Evolutionary conservation across 2,113 vertebrate species (phyloP), one percentile per base, ranked within the genome.

Genomic region (Ifrita kowaldi): DNA sequence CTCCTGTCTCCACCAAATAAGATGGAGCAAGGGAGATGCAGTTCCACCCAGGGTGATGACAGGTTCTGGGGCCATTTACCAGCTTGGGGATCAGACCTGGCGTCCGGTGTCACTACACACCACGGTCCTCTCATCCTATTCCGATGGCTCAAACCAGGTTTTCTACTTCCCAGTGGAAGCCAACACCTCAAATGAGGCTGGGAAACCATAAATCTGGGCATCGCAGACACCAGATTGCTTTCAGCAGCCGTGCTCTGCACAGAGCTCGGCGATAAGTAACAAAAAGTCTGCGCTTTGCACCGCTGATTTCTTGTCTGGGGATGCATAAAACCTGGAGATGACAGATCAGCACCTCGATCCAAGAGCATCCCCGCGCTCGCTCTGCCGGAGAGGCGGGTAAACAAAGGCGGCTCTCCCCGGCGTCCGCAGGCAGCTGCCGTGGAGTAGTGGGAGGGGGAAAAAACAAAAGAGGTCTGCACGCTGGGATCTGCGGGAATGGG

Each of bases 161-260:
- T 89, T 80, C 60, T 56, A 33, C 91, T 90, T 93, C 53, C 80
- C 11, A 1, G 47, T 49, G 89, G 93, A 93, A 93, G 59, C 95
- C 70, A 93, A 94, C 90, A 84, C 96, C 92, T 92, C 78, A 39
- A 87, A 74, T 0, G 35, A 93, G 73, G 77, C 84, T 75, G 89
- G 82, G 88, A 83, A 96, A 67, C 83, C 83, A 77, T 95, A 95
- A 97, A 97, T 95, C 96, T 93, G 93, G 95, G 91, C 95, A 92
- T 60, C 60, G 7, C 93, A 96, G 96, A 95, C 96, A 96, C 83
- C 94, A 95, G 96, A 97, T 95, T 97, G 96, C 86, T 90, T 95
- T 93, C 95, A 89, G 96, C 96, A 94, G 95, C 89, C 76, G 3
- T 5, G 16, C 80, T 94, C 82, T 22, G 82, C 83, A 46, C 92